Evolutionary conservation across 1,140 invertebrate species (phyloP), one percentile per base, ranked within the genome.

Genomic region (Mesaphorura yosii): DNA sequence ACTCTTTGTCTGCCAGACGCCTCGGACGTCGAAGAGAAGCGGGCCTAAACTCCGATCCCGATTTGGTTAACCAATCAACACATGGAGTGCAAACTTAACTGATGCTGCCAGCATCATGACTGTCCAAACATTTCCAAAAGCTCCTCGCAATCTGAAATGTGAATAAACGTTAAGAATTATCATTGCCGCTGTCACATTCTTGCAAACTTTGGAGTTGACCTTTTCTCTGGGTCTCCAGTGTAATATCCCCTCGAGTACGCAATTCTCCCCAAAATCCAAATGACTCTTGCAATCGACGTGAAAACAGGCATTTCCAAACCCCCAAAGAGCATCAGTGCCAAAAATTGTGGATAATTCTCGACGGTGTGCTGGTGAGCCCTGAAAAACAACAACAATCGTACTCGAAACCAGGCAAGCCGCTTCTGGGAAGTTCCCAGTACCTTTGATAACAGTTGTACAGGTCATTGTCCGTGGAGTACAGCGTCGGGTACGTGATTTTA

Each of bases 281-380:
- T 54, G 22, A 66, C 31, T 15, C 73, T 73, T 62, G 62, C 67
- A 31, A 65, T 48, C 26, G 73, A 68, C 48, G 65, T 63, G 3
- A 71, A 65, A 51, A 70, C 66, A 0, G 73, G 73, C 61, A 68
- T 65, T 28, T 72, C 66, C 14, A 75, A 55, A 27, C 73, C 73
- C 44, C 68, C 72, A 44, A 70, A 27, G 15, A 74, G 52, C 6
- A 74, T 61, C 22, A 73, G 46, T 12, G 67, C 57, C 23, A 75
- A 57, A 48, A 73, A 73, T 14, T 65, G 58, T 5, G 72, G 68
- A 44, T 72, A 72, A 29, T 64, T 66, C 59, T 75, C 73, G 45
- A 75, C 58, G 14, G 70, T 73, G 57, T 75, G 74, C 62, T 74
- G 73, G 62, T 75, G 74, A 26, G 72, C 72, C 58, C 74, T 67